A percentile compares a stretch with the other conserved stretches of the same genome.
phyloP scores from a whole-genome alignment of 2,888 invertebrate species.

The Drosophila aldrichi region DNA sequence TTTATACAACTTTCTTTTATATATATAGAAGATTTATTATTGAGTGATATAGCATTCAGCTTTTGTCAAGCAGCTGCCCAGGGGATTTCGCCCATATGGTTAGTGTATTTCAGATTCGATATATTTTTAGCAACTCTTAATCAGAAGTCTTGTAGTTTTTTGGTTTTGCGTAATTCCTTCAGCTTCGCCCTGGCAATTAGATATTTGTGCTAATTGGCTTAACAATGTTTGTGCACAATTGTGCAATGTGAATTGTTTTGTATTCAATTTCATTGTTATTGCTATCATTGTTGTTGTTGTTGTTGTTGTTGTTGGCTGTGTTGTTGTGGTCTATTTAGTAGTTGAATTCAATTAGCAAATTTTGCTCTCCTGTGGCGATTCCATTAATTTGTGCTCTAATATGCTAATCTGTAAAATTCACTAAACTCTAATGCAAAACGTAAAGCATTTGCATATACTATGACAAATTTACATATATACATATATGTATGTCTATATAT shows the following conservation, averaged over 20 bases:
- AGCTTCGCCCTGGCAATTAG: constrained; percentile 50
- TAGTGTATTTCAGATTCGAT: constrained; percentile 8
- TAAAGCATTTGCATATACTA: constrained; percentile 18
- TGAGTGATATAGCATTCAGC: no score
- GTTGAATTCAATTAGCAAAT: constrained; percentile 61
- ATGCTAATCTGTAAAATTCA: constrained; percentile 61
- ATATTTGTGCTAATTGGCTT: constrained; percentile 58
- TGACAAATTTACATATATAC: neutral
- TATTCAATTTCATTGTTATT: constrained; percentile 22
- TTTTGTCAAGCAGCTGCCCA: no score
- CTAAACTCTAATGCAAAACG: constrained; percentile 31
- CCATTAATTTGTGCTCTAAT: constrained; percentile 47
- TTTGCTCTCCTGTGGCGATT: constrained; percentile 52
- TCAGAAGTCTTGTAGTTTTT: constrained; percentile 1
- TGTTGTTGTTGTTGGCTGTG: constrained; percentile 17
- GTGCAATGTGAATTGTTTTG: constrained; percentile 35
- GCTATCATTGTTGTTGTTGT: constrained; percentile 1
- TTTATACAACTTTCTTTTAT: no score
- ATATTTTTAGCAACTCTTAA: neutral
- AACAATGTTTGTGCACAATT: constrained; percentile 46
- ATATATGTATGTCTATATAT: neutral
- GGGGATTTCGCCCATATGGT: no score
- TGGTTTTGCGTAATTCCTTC: neutral
- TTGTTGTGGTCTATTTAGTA: constrained; percentile 33
- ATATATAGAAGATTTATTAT: no score